Conservation (phyloP, 2,113 vertebrate genomes). For the Periophthalmus modestus region DNA sequence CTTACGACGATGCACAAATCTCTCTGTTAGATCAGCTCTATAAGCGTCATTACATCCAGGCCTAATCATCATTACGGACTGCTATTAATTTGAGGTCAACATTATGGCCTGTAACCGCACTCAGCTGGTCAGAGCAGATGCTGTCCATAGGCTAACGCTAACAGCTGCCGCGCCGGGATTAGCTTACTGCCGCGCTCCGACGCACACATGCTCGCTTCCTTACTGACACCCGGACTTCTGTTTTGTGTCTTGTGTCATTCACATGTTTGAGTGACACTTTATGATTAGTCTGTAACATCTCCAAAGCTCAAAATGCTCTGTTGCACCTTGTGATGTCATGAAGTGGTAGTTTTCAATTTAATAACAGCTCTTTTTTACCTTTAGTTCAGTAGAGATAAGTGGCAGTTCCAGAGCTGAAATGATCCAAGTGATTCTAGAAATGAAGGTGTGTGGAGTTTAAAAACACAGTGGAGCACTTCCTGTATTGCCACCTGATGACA, state of each 20-base stretch:
- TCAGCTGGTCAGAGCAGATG: conserved; percentile 56
- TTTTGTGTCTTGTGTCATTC: too few species aligned
- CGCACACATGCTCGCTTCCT: conserved; percentile 27
- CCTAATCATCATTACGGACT: conserved; percentile 60
- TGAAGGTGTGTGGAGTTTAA: too few species aligned
- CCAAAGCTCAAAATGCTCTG: too few species aligned
- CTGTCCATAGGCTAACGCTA: conserved; percentile 56
- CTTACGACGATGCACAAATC: conserved; percentile 8
- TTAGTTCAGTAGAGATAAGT: too few species aligned
- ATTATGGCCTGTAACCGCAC: conserved; percentile 50
- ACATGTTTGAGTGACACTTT: too few species aligned
- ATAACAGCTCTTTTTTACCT: too few species aligned
- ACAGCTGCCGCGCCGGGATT: conserved; percentile 65
- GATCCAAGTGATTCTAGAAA: too few species aligned
- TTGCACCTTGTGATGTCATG: neutral
- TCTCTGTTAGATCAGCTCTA: conserved; percentile 7
- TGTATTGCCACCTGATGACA: too few species aligned
- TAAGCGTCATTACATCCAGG: conserved; percentile 30
- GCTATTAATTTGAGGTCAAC: conserved; percentile 54
- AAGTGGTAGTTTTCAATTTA: too few species aligned
- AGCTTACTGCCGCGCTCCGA: conserved; percentile 31
- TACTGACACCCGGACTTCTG: conserved; percentile 21
- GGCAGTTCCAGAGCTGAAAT: too few species aligned
- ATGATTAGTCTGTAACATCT: too few species aligned
- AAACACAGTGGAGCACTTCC: too few species aligned